Evolutionary conservation across 2,797 vertebrate species (phyloP), one percentile per base, ranked within the genome.

Genomic region (Sciurus carolinensis): DNA sequence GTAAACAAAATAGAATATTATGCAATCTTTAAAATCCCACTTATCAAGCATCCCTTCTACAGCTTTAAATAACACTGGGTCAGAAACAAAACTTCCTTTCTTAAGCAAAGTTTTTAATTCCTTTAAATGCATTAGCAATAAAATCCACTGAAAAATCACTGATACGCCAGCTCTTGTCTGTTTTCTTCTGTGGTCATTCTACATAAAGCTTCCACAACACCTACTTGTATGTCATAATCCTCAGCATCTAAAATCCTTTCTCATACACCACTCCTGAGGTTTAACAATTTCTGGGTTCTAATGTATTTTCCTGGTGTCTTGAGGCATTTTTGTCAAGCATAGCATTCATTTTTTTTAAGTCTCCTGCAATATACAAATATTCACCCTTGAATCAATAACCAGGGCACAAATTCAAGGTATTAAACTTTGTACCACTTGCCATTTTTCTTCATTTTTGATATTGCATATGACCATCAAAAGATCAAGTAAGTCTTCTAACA

Each of bases 161-260:
- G 98, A 97, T 97, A 93, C 0, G 99, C 99, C 77, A 99, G 94
- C 80, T 99, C 97, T 91, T 84, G 98, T 93, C 99, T 99, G 95
- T 99, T 99, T 77, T 98, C 98, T 92, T 98, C 97, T 62, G 99
- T 97, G 54, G 98, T 98, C 99, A 99, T 99, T 98, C 99, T 99
- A 98, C 99, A 99, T 94, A 99, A 98, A 90, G 99, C 99, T 98
- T 99, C 99, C 22, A 99, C 99, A 90, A 99, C 98, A 90, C 99
- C 99, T 30, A 99, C 99, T 97, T 99, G 99, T 79, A 99, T 98
- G 97, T 99, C 99, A 97, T 99, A 99, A 98, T 99, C 99, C 98
- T 99, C 99, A 98, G 98, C 98, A 95, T 99, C 98, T 97, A 99
- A 94, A 98, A 99, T 99, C 90, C 98, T 99, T 98, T 96, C 98